Evolutionary conservation across 2,797 vertebrate species (phyloP).

Genomic region (Molossus molossus): DNA sequence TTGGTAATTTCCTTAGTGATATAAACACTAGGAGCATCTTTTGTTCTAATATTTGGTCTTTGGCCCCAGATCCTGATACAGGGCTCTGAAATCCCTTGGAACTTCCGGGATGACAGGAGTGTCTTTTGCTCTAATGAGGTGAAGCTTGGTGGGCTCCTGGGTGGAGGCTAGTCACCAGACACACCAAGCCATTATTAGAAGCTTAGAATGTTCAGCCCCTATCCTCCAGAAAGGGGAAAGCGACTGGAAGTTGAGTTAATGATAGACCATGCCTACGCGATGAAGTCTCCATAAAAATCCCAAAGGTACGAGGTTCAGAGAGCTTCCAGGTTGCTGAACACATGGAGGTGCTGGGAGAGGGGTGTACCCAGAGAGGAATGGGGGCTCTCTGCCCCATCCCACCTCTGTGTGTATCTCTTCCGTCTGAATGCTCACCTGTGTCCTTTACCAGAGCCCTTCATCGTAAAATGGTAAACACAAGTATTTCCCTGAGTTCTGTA

Average conservation of each 20-base stretch:
- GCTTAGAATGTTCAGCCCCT: background rate
- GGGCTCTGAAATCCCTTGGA: background rate
- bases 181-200: background rate
- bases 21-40: background rate
- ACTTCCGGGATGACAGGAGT: background rate
- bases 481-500: background rate
- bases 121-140: background rate
- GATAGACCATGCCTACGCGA: background rate
- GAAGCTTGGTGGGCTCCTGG: background rate
- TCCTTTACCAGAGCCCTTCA: background rate
- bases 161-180: background rate
- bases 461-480: background rate
- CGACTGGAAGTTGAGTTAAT: background rate
- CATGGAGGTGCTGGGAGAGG: background rate
- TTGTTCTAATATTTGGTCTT: background rate
- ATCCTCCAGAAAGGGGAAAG: background rate
- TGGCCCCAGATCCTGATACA: background rate
- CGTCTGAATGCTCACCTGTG: background rate
- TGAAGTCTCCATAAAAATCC: background rate
- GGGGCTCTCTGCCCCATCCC: background rate
- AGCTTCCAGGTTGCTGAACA: background rate
- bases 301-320: background rate
- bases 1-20: background rate
- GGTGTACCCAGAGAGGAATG: too few relatives aligned
- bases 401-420: background rate